Evolutionary conservation across 1,140 invertebrate genomes (phyloP).

Genomic region (Mizuhopecten yessoensis): DNA sequence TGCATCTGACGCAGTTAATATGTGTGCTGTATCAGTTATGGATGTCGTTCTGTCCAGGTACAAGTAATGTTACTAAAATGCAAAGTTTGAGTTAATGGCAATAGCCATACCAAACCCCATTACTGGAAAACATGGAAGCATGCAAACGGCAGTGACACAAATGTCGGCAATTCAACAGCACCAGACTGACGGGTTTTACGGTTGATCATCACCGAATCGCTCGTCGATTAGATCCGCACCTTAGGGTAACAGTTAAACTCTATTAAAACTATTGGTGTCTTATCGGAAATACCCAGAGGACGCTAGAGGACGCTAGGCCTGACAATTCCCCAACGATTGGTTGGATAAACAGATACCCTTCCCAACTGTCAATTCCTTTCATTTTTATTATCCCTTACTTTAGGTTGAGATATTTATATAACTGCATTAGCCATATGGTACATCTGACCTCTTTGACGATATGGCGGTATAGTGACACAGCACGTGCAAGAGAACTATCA

Average conservation of each 20-base stretch:
- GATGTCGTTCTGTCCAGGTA: neutral
- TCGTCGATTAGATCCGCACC: neutral
- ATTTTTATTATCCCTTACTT: neutral
- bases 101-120: neutral
- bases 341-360: neutral
- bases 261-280: constrained; percentile 24
- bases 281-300: neutral
- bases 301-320: neutral
- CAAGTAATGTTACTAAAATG: neutral
- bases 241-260: neutral
- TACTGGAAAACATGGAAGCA: neutral
- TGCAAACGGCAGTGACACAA: neutral
- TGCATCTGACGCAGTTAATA: neutral
- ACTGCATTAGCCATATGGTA: constrained; percentile 26
- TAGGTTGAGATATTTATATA: neutral
- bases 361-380: neutral
- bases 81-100: neutral
- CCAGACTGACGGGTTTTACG: neutral
- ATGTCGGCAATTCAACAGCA: neutral
- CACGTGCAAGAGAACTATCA: neutral
- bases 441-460: neutral
- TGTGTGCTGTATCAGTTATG: neutral
- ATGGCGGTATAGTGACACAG: neutral
- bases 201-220: neutral
- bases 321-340: neutral